phyloP scores from a whole-genome alignment of 2,113 vertebrate genomes.

The Vanacampus margaritifer region DNA sequence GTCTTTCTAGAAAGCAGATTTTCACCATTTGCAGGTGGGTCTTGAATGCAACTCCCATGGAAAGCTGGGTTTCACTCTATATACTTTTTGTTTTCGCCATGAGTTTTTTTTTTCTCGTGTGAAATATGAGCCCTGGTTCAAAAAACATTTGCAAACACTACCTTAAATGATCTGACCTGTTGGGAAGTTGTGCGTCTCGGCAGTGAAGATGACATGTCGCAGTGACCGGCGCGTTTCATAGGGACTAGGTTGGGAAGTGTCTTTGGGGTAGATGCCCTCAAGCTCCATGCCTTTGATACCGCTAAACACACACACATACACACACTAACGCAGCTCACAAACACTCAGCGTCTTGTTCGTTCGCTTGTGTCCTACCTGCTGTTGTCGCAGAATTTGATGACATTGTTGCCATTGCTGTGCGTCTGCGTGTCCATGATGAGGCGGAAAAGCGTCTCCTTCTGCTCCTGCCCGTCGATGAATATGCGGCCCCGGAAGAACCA shows the following conservation, averaged over 20 bases:
- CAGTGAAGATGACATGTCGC: slow-evolving; percentile 88
- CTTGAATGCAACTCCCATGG: too few relatives aligned
- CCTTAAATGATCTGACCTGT: slow-evolving; percentile 74
- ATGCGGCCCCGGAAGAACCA: slow-evolving; percentile 91
- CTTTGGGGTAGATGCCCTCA: slow-evolving; percentile 71
- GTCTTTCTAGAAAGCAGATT: too few relatives aligned
- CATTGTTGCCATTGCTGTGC: slow-evolving; percentile 84
- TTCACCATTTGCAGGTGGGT: too few relatives aligned
- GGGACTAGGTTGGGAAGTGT: slow-evolving; percentile 73
- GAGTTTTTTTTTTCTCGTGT: background rate
- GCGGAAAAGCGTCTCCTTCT: slow-evolving; percentile 79
- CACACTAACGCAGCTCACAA: slow-evolving; percentile 1
- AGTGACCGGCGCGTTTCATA: slow-evolving; percentile 67
- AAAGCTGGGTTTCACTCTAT: too few relatives aligned
- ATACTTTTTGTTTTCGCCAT: too few relatives aligned
- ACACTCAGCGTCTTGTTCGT: background rate
- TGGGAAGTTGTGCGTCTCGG: slow-evolving; percentile 94
- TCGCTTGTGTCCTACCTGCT: slow-evolving; percentile 78
- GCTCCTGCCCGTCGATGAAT: slow-evolving; percentile 75
- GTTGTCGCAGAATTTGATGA: slow-evolving; percentile 94
- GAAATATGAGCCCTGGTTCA: too few relatives aligned
- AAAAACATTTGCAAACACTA: background rate
- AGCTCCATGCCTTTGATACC: slow-evolving; percentile 80
- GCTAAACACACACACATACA: slow-evolving; percentile 57
- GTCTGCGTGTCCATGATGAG: slow-evolving; percentile 86